These are phyloP conservation scores for Glaucidium brasilianum DNA, from an alignment of 2,113 vertebrate species.

Conservation along the genomic window DNA sequence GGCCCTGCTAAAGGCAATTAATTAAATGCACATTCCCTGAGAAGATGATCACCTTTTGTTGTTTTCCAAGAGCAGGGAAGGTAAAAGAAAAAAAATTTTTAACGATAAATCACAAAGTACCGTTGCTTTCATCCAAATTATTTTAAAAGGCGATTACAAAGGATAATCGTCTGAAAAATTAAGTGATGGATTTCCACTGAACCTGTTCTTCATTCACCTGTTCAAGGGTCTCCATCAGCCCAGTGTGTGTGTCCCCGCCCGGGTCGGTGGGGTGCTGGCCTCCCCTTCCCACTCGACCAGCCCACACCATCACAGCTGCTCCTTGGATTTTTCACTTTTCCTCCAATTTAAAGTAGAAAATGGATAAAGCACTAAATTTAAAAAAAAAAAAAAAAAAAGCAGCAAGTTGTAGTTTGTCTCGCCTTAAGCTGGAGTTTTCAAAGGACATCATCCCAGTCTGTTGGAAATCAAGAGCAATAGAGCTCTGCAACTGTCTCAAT, in stretches of 20 bases:
- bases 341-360: background rate
- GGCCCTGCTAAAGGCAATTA: background rate
- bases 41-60: background rate
- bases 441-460: background rate
- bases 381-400: background rate
- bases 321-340: background rate
- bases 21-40: background rate
- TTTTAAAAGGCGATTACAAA: background rate
- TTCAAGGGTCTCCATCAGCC: background rate
- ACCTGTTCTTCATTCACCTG: background rate
- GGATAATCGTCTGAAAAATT: background rate
- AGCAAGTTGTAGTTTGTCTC: background rate
- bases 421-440: background rate
- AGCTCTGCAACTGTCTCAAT: background rate
- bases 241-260: rapidly evolving
- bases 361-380: background rate
- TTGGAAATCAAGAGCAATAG: background rate
- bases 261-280: background rate
- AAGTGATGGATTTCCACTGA: background rate
- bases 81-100: too few relatives aligned
- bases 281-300: background rate
- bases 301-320: rapidly evolving
- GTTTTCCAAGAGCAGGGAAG: background rate
- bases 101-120: background rate
- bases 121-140: background rate